Base-by-base conservation (phyloP, 2,888 invertebrate species). In the Rotaria macrura region DNA sequence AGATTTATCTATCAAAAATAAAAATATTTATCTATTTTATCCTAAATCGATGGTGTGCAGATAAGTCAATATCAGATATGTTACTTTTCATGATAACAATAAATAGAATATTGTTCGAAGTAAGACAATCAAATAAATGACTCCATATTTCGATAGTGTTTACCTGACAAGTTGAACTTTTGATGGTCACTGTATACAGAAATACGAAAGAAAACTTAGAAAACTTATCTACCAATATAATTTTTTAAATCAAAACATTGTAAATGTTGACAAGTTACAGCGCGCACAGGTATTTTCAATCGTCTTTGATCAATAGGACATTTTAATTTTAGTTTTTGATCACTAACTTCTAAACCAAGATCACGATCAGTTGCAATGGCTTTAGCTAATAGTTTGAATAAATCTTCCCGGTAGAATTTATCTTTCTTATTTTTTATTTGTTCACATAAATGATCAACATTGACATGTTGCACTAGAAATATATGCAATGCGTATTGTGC, bases 241-340 rank as follows among this genome's bases (percentile, higher is more conserved):
- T 96, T 93, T 34, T 94, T 94, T 0, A 97, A 97, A 92, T 99
- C 99, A 91, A 99, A 99, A 92, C 98, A 98, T 92, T 99, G 98
- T 89, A 99, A 92, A 92, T 99, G 99, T 43, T 94, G 94, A 90
- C 99, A 99, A n/a, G 94, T 94, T 85, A 94, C 94, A 3, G 97
- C 93, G 85, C 96, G 93, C 90, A 96, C 96, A 0, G 97, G 97
- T 74, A 95, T 89, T 87, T 89, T 88, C 89, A 92, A 94, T 40
- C 93, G 93, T 95, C 95, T 95, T 87, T 88, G 90, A 87, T 94
- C 93, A 94, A 95, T 94, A 92, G 87, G 87, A 85, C 87, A 87
- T 49, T 83, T 79, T 43, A 87, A 55, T 54, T 74, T 85, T 10
- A 86, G 55, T 40, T 86, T 85, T 25, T 84, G 57, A 43, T 38